phyloP scores from a whole-genome alignment of 1,140 invertebrate genomes.

The Drosophila nasuta region DNA sequence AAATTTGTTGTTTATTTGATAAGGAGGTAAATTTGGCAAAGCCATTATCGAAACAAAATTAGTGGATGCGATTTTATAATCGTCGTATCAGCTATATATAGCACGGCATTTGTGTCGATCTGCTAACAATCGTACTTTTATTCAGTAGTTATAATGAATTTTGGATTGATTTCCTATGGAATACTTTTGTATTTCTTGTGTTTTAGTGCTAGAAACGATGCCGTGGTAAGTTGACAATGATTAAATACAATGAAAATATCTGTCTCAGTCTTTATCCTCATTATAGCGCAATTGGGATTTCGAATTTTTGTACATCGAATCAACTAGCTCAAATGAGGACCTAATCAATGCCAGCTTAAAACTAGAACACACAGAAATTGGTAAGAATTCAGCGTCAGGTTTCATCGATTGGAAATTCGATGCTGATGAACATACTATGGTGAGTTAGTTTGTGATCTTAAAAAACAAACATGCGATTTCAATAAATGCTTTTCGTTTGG shows the following conservation, averaged over 20 bases:
- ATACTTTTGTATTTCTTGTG: not conserved
- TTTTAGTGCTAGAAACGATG: not conserved
- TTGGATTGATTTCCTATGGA: not conserved
- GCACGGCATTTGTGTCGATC: too few relatives aligned
- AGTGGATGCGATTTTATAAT: too few relatives aligned
- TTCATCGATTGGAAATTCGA: conserved; percentile 8
- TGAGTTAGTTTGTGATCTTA: not conserved
- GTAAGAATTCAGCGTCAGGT: not conserved
- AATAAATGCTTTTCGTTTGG: not conserved
- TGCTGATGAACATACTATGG: conserved; percentile 1
- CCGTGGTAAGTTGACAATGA: not conserved
- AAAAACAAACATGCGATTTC: too few relatives aligned
- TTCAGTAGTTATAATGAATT: too few relatives aligned
- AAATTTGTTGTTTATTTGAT: too few relatives aligned
- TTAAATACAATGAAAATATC: too few relatives aligned
- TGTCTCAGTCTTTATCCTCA: too few relatives aligned
- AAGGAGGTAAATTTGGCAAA: too few relatives aligned
- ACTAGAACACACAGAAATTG: not conserved
- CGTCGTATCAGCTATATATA: too few relatives aligned
- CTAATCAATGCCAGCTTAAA: not conserved
- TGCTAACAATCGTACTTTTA: too few relatives aligned
- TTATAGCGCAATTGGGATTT: conserved; percentile 5
- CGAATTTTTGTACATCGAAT: not conserved
- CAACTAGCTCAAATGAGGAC: not conserved
- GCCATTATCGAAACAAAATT: too few relatives aligned